phyloP scores from a whole-genome alignment of 2,113 vertebrate genomes.

The Rhea pennata region DNA sequence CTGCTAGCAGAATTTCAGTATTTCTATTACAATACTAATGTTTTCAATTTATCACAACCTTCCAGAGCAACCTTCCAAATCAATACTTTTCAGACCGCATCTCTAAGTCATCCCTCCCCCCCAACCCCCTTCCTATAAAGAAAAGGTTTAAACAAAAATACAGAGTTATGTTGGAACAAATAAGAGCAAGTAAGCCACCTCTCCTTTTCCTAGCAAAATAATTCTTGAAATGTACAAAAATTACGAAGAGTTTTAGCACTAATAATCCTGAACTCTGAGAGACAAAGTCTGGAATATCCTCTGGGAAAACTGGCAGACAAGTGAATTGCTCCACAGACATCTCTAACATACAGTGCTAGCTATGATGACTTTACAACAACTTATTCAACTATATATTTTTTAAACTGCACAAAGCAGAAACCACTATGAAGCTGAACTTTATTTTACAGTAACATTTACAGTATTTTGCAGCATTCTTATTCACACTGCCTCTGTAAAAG shows the following conservation, averaged over 20 bases:
- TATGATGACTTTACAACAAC: constrained; percentile 20
- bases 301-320: constrained; percentile 39
- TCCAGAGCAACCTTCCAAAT: constrained; percentile 2
- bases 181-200: neutral
- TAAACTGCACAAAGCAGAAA: neutral
- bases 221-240: neutral
- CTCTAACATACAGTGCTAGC: neutral
- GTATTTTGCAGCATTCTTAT: neutral
- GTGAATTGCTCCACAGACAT: constrained; percentile 28
- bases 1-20: neutral
- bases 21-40: neutral
- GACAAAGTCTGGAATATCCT: constrained; percentile 16
- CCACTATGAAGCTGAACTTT: neutral
- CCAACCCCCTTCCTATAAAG: neutral
- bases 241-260: constrained; percentile 10
- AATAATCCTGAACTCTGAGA: neutral
- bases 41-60: neutral
- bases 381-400: neutral
- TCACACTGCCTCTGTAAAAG: neutral
- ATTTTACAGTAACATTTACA: neutral
- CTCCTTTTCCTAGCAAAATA: neutral
- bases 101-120: neutral
- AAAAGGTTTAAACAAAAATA: neutral
- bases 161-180: neutral
- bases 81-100: neutral